Conservation (phyloP, 2,888 invertebrate species). For the Andrena trimmerana region DNA sequence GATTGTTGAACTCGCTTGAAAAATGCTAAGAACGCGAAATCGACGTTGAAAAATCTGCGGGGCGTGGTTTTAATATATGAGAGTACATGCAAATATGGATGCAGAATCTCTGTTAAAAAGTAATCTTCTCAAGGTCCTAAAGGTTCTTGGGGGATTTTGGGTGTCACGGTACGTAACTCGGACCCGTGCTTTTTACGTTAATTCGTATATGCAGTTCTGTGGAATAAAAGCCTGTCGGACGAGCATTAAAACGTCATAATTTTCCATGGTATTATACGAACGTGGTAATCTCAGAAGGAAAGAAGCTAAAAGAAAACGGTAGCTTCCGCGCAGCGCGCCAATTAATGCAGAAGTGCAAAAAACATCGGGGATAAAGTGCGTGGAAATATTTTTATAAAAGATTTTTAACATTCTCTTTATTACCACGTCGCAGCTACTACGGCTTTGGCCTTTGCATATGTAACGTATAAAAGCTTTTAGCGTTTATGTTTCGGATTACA, state of each 20-base stretch:
- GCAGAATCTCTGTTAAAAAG: no score
- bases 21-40: background rate
- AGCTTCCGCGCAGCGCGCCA: background rate
- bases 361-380: conserved; percentile 20
- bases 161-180: conserved; percentile 13
- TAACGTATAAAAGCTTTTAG: conserved; percentile 34
- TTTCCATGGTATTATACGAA: background rate
- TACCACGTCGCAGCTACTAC: background rate
- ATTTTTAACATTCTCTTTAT: conserved; percentile 34
- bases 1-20: background rate
- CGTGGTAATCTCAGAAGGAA: background rate
- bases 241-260: conserved; percentile 10
- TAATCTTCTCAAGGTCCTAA: no score
- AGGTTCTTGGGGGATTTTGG: no score
- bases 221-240: background rate
- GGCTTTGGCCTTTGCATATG: background rate
- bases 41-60: background rate
- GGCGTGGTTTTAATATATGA: background rate
- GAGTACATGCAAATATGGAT: no score
- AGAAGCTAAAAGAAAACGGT: background rate
- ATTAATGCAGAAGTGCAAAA: conserved; percentile 26
- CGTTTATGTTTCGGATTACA: conserved; percentile 29
- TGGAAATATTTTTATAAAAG: conserved; percentile 27
- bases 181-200: conserved; percentile 14
- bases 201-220: background rate